Evolutionary conservation across 2,888 invertebrate genomes (phyloP).

Genomic region (Eupithecia dodoneata): DNA sequence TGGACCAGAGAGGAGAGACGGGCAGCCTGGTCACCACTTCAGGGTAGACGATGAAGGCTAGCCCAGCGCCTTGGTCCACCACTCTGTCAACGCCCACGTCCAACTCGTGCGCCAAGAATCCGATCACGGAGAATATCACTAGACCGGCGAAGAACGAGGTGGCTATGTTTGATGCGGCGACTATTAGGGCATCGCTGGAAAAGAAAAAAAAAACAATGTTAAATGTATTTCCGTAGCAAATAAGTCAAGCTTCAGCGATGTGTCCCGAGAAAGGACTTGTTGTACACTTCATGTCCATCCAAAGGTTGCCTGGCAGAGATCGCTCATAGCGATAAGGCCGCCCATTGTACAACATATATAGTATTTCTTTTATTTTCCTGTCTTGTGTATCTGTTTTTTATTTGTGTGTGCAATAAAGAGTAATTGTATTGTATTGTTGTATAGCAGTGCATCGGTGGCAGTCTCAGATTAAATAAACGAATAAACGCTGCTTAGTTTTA

Average conservation of each 20-base stretch:
- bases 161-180: constrained; percentile 89
- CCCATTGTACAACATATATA: no score
- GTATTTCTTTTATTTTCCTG: no score
- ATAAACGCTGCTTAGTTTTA: no score
- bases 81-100: constrained; percentile 87
- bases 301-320: no score
- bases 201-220: not conserved
- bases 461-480: no score
- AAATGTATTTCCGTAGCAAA: not conserved
- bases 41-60: constrained; percentile 94
- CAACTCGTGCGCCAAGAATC: constrained; percentile 91
- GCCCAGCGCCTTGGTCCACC: constrained; percentile 90
- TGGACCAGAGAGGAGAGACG: constrained; percentile 91
- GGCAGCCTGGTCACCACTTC: constrained; percentile 92
- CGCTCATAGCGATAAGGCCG: no score
- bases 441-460: no score
- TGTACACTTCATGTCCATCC: no score
- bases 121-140: constrained; percentile 92
- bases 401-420: no score
- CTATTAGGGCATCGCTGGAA: constrained; percentile 89
- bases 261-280: no score
- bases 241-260: not conserved
- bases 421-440: no score
- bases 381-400: no score
- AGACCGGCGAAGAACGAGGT: constrained; percentile 93